Evolutionary conservation across 2,113 vertebrate species (phyloP), one percentile per base, ranked within the genome.

Genomic region (Catagonus wagneri): DNA sequence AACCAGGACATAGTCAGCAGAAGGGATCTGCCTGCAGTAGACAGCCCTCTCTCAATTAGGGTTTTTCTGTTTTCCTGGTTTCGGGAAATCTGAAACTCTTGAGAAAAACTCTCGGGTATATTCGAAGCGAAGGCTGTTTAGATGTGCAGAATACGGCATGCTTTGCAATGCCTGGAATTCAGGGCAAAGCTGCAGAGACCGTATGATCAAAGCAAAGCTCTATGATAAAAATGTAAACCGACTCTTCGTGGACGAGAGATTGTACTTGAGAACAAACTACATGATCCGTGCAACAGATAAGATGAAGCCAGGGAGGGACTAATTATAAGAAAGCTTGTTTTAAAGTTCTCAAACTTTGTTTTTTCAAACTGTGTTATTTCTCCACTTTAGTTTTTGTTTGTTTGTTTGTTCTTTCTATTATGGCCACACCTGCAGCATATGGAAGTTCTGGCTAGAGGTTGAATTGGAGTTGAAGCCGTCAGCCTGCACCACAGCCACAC

Each of bases 61-160:
- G 71, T 63, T 88, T 63, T 71, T 61, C 91, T 79, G 89, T 66
- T 83, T 54, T 44, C 91, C 12, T 23, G 91, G 78, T 19, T 52
- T 74, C 89, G 79, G 60, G 96, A 96, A 94, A 96, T 89, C 74
- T 32, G 83, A 97, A 92, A 89, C 96, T 74, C 89, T 65, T 61
- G 80, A 80, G 97, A 91, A 95, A 93, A 90, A 27, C 44, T n/a
- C 29, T 8, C 32, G 78, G 32, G 61, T 44, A 71, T 6, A 75
- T 39, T 50, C 56, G 36, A 32, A 93, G 52, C 78, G 39, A 56
- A 71, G 95, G 61, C 74, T 39, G 72, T 90, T 75, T 44, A 80
- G 50, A 83, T 17, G 50, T 39, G 72, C 34, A 44, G 72, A 74
- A 78, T 68, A 71, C 2, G 60, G 78, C 34, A 9, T 52, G 58